These are phyloP conservation scores for Cherax destructor DNA, from an alignment of 1,140 invertebrate genomes.

Conservation along the genomic window DNA sequence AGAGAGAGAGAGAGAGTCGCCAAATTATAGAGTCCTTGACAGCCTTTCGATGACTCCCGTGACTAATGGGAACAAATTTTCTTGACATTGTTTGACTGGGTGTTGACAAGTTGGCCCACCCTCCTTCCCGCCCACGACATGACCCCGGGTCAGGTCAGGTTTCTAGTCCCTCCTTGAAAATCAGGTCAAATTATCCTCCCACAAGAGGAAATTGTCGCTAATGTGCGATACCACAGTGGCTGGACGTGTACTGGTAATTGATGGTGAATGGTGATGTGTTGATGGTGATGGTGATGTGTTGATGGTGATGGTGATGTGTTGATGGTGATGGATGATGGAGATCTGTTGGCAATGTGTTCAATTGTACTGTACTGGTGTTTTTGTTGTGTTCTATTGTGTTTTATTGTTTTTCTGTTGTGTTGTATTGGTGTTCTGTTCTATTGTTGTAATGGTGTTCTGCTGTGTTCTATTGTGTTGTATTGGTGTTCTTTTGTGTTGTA, in stretches of 20 bases:
- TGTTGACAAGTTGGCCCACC: constrained; percentile 2
- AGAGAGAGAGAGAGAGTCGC: too few relatives aligned
- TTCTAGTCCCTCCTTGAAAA: background rate
- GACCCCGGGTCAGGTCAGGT: constrained; percentile 5
- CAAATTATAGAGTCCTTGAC: background rate
- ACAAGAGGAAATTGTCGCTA: background rate
- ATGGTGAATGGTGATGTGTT: background rate
- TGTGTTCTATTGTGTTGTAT: too few relatives aligned
- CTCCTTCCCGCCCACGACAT: background rate
- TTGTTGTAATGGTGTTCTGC: too few relatives aligned
- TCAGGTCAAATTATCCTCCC: background rate
- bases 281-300: background rate
- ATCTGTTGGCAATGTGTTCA: too few relatives aligned
- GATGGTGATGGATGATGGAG: too few relatives aligned
- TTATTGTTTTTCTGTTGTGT: too few relatives aligned
- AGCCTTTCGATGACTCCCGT: background rate
- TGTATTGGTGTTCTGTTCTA: too few relatives aligned
- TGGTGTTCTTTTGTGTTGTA: too few relatives aligned
- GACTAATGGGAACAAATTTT: background rate
- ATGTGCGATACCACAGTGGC: background rate
- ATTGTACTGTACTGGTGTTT: too few relatives aligned
- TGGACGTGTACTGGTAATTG: background rate
- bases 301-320: background rate
- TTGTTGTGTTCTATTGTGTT: too few relatives aligned
- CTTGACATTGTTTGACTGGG: background rate